Evolutionary conservation across 2,888 invertebrate species (phyloP), one percentile per base, ranked within the genome.

Genomic region (Piscicola geometra): DNA sequence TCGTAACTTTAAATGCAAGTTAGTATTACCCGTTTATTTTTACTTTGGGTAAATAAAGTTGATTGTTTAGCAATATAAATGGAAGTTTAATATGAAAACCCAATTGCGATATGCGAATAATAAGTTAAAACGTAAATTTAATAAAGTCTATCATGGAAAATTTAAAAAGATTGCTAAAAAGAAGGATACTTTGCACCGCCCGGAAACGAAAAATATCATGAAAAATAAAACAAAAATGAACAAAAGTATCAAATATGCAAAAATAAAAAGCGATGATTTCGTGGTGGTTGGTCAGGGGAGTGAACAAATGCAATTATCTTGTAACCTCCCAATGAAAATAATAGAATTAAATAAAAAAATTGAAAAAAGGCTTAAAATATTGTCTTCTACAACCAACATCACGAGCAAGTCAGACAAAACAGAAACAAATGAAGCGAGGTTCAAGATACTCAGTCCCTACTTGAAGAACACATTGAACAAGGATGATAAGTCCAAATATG

Each of bases 401-500:
- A 67, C 5, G n/a, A n/a, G 30, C 15, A 67, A 33, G 33, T 30
- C 15, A 30, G 32, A 67, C 3, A 67, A 3, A n/a, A 32, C 32
- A 9, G 21, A 30, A 67, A 15, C 5, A 21, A 92, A 92, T 0
- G 90, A 91, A 83, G 91, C 92, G 0, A 87, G 70, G 30, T 91
- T 88, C 82, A 88, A 88, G 79, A 88, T 92, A 76, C 88, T 93
- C 70, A 90, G 90, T 15, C 90, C 83, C 76, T 93, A 93, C 85
- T 89, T 83, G 64, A 73, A 60, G 25, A 56, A 41, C 1, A 28
- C 60, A n/a, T 1, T 33, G 28, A 28, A 67, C 28, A 67, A 28
- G 3, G 21, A 1, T 35, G n/a, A 69, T 56, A n/a, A 97, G 35
- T 96, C 96, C 84, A 94, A 94, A 76, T 93, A 89, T 82, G 89